Evolutionary conservation across 2,888 invertebrate species (phyloP).

Genomic region (Agrochola macilenta): DNA sequence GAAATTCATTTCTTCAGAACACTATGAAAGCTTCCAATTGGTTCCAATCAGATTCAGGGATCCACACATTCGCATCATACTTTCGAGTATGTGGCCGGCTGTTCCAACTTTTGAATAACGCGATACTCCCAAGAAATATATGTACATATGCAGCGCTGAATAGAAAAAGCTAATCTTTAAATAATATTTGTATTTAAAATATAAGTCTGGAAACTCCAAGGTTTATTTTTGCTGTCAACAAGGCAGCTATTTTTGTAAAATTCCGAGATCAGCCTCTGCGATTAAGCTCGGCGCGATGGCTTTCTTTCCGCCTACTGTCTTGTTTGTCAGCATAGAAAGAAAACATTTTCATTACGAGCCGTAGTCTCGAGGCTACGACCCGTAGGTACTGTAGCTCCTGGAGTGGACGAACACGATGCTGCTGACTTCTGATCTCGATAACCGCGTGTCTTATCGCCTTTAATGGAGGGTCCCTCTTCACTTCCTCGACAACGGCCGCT

Average conservation of each 20-base stretch:
- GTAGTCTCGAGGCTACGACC: constrained; percentile 1
- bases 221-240: constrained; percentile 36
- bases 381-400: constrained; percentile 2
- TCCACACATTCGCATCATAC: background rate
- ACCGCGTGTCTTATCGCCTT: constrained; percentile 78
- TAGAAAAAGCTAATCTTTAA: background rate
- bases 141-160: background rate
- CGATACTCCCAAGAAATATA: background rate
- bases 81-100: background rate
- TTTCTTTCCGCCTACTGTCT: constrained; percentile 37
- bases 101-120: background rate
- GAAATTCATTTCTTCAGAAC: constrained; percentile 1
- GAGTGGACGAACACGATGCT: constrained; percentile 32
- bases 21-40: constrained; percentile 1
- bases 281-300: constrained; percentile 39
- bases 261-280: constrained; percentile 50
- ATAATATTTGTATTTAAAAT: constrained; percentile 7
- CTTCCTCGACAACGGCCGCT: constrained; percentile 47
- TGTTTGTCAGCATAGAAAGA: constrained; percentile 56
- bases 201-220: constrained; percentile 4
- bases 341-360: constrained; percentile 56
- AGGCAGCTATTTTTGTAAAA: constrained; percentile 40
- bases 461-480: constrained; percentile 70
- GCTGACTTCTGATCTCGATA: constrained; percentile 69
- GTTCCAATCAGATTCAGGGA: background rate